Percentiles rank a stretch among this genome's conserved stretches.
These are phyloP conservation scores for Gasterosteus aculeatus DNA, from an alignment of 2,113 vertebrate species.

Conservation along the genomic window DNA sequence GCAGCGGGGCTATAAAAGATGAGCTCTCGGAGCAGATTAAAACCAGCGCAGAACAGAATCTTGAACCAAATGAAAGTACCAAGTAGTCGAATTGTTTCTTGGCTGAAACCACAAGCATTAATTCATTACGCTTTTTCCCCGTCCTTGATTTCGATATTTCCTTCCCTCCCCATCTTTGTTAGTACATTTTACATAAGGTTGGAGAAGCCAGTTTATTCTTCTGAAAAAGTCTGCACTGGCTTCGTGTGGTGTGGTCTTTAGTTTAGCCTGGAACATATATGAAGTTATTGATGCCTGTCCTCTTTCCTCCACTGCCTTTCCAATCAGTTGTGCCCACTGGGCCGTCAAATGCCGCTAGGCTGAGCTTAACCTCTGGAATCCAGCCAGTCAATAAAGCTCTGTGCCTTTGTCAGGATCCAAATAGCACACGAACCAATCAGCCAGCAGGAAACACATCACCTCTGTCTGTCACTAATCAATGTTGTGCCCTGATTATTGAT, in stretches of 20 bases:
- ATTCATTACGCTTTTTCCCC: slow-evolving; percentile 17
- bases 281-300: slow-evolving; percentile 57
- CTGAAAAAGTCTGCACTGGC: slow-evolving; percentile 35
- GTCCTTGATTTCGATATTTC: background rate
- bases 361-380: slow-evolving; percentile 65
- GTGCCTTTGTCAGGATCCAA: slow-evolving; percentile 62
- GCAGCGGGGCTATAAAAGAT: slow-evolving; percentile 40
- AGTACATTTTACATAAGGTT: slow-evolving; percentile 33
- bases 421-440: slow-evolving; percentile 64
- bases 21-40: slow-evolving; percentile 51
- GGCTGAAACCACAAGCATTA: slow-evolving; percentile 13
- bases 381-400: slow-evolving; percentile 69
- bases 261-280: slow-evolving; percentile 61
- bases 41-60: slow-evolving; percentile 43
- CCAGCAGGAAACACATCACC: slow-evolving; percentile 48
- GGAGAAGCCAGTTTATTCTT: slow-evolving; percentile 22
- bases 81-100: slow-evolving; percentile 29
- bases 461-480: slow-evolving; percentile 60
- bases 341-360: slow-evolving; percentile 64
- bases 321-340: slow-evolving; percentile 72
- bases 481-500: slow-evolving; percentile 42
- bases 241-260: slow-evolving; percentile 21
- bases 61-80: slow-evolving; percentile 46
- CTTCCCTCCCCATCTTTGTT: slow-evolving; percentile 3
- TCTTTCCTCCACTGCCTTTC: slow-evolving; percentile 62